Conservation (phyloP, 2,888 invertebrate species). For the Pocota personata region DNA sequence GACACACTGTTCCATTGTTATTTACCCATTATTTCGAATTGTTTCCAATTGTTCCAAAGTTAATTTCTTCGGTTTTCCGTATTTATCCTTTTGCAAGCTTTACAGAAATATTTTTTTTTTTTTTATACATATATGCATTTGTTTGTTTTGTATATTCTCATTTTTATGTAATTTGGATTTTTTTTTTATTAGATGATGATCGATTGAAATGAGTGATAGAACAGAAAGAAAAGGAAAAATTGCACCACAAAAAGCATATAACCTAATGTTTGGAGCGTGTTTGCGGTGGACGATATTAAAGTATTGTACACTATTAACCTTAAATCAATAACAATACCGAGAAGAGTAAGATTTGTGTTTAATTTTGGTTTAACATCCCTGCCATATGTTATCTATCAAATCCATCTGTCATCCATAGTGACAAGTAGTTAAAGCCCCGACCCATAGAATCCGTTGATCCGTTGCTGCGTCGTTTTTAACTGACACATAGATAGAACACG, state of each 20-base stretch:
- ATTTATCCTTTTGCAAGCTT: slow-evolving; percentile 95
- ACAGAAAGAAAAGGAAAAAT: slow-evolving; percentile 53
- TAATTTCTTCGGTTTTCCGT: slow-evolving; percentile 91
- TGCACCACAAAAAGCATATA: slow-evolving; percentile 55
- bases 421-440: too few species aligned
- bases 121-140: slow-evolving; percentile 51
- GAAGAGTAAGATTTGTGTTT: too few species aligned
- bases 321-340: too few species aligned
- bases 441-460: too few species aligned
- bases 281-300: background rate
- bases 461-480: too few species aligned
- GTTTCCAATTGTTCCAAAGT: slow-evolving; percentile 90
- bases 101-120: slow-evolving; percentile 84
- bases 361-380: too few species aligned
- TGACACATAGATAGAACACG: too few species aligned
- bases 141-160: slow-evolving; percentile 66
- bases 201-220: slow-evolving; percentile 47
- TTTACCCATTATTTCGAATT: slow-evolving; percentile 90
- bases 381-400: too few species aligned
- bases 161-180: too few species aligned
- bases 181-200: slow-evolving; percentile 32
- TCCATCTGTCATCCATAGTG: too few species aligned
- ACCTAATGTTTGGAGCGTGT: background rate
- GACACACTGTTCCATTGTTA: slow-evolving; percentile 78
- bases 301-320: slow-evolving; percentile 56